Evolutionary conservation across 2,888 invertebrate genomes (phyloP), one percentile per base, ranked within the genome.

Genomic region (Oligia latruncula): DNA sequence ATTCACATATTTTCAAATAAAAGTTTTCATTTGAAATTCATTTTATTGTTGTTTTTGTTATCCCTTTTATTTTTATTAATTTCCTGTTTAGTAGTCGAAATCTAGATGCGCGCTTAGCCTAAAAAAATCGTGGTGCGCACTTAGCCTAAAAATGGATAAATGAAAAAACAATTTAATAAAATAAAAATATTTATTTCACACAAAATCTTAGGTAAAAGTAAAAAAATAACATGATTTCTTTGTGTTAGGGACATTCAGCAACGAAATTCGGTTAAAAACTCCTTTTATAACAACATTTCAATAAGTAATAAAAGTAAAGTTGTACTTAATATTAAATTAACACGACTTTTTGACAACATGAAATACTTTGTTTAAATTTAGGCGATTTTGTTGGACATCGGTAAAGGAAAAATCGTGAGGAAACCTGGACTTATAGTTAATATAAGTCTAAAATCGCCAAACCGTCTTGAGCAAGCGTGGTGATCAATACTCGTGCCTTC

Each of bases 1-100:
- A 90, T 85, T 83, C 89, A 86, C 71, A 87, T 88, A 90, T 85
- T 91, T 89, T 88, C 83, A 89, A 91, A 87, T 90, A 91, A 91
- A 91, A 83, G 40, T n/a, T 85, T 85, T 83, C 78, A 84, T 81
- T 88, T 82, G 74, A 81, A 80, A 73, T 71, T 71, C 20, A 68
- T 65, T 62, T 11, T 40, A 68, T 40, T 66, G 46, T 70, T 81
- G 58, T 83, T 83, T 74, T 60, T 55, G n/a, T 62, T 55, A 55
- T 52, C 9, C 11, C 65, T 40, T 29, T 29, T 29, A 29, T 29
- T 29, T 29, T 29, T 29, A 29, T 29, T 29, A 29, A 29, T 29
- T 29, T 29, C 29, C 29, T 29, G 29, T 29, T 29, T 29, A 29
- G 29, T 29, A 29, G 29, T 29, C 29, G 29, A 29, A 29, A 29